Evolutionary conservation across 2,888 invertebrate genomes (phyloP).

Genomic region (Polyploca ridens): DNA sequence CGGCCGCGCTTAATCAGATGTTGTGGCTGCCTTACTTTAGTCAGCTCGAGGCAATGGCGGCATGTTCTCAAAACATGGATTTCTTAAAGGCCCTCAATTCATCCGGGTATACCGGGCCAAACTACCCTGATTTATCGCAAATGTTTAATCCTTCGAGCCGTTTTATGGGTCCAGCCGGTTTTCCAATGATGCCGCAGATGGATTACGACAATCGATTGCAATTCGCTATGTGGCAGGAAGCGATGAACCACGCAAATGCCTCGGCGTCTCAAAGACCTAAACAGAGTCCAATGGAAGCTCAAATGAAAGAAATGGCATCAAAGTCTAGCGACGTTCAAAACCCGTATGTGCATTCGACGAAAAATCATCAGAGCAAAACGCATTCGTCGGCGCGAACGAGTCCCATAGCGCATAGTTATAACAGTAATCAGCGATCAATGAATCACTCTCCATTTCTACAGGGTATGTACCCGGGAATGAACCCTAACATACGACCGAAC

Average conservation of each 20-base stretch:
- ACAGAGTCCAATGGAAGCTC: constrained; percentile 52
- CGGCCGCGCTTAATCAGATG: constrained; percentile 89
- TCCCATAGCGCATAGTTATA: constrained; percentile 76
- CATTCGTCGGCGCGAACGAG: constrained; percentile 80
- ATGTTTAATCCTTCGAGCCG: constrained; percentile 74
- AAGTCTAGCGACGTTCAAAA: constrained; percentile 73
- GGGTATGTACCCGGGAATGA: constrained; percentile 73
- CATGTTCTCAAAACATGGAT: constrained; percentile 83
- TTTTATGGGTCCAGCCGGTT: constrained; percentile 72
- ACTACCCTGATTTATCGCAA: constrained; percentile 79
- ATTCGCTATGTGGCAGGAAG: constrained; percentile 89
- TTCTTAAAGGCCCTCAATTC: constrained; percentile 84
- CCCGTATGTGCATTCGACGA: constrained; percentile 74
- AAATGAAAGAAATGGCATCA: constrained; percentile 65
- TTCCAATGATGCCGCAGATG: constrained; percentile 73
- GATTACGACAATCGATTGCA: constrained; percentile 84
- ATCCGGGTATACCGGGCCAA: constrained; percentile 74
- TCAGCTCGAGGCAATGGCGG: constrained; percentile 85
- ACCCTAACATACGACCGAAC: constrained; percentile 61
- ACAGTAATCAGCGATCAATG: constrained; percentile 63
- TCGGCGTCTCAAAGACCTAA: constrained; percentile 66
- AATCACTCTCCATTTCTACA: constrained; percentile 65
- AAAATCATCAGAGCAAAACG: constrained; percentile 67
- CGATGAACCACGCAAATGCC: constrained; percentile 82
- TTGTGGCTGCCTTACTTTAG: constrained; percentile 89